Base-by-base conservation (phyloP, 1,140 invertebrate species). In the Penaeus japonicus region DNA sequence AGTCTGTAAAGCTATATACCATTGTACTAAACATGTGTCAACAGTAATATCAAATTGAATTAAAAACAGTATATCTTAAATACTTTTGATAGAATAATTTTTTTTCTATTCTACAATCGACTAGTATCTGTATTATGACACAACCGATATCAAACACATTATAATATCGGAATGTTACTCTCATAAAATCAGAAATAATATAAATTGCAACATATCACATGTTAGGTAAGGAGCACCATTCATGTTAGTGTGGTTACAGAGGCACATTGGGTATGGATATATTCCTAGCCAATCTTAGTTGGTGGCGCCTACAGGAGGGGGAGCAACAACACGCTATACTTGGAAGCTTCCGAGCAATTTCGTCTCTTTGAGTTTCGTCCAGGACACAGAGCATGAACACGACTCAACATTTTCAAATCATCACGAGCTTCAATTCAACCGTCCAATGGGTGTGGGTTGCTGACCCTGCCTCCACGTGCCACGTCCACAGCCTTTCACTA, bases 161-260 rank as follows among this genome's bases (percentile, higher is more conserved):
- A 88, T 53, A 83, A 84, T 88, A 88, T 82, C 87, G 87, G 87
- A 88, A 77, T 84, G 79, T 62, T 83, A 39, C 27, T 88, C 80
- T 78, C 59, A 57, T 82, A 77, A 77, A 62, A 59, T 83, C 59
- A 75, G 65, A 88, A 88, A 88, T 85, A 75, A 77, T 88, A 84
- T 78, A 77, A 88, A 88, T 88, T 88, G 87, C 87, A 88, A 87
- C 80, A 62, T 88, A 88, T 88, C 87, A 88, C 87, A 88, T 88
- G 87, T 88, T 88, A 83, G 87, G 87, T 88, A 88, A 88, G 87
- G 87, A 88, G 87, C 87, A 88, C 87, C 87, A 88, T 83, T 88
- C 87, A 88, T 88, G 87, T 88, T 88, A 88, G 87, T 88, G 70
- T 88, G 87, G 80, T 88, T 88, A 88, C 70, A 77, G 87, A 88